phyloP scores from a whole-genome alignment of 2,888 invertebrate genomes.

The Cordilura impudica region DNA sequence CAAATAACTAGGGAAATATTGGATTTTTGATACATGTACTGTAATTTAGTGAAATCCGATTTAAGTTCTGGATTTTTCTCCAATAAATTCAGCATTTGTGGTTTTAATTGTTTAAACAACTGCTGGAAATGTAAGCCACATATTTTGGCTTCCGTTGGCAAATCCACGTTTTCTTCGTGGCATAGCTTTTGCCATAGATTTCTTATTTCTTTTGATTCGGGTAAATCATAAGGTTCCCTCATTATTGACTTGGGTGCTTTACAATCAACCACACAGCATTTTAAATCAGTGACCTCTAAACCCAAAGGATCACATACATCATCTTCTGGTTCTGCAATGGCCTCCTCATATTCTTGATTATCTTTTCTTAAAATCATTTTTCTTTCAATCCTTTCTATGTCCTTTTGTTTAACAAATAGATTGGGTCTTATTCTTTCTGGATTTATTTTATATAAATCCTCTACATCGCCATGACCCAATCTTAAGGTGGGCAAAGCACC shows the following conservation, averaged over 20 bases:
- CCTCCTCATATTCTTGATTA: slow-evolving; percentile 60
- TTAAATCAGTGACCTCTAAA: slow-evolving; percentile 30
- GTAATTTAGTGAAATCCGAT: slow-evolving; percentile 43
- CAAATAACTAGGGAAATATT: slow-evolving; percentile 54
- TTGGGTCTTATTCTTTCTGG: slow-evolving; percentile 61
- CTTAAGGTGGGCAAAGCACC: slow-evolving; percentile 72
- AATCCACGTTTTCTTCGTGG: slow-evolving; percentile 34
- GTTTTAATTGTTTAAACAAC: slow-evolving; percentile 43
- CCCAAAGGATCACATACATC: slow-evolving; percentile 30
- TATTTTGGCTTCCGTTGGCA: slow-evolving; percentile 48
- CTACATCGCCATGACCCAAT: slow-evolving; percentile 70
- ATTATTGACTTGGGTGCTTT: slow-evolving; percentile 61
- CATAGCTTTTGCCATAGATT: slow-evolving; percentile 55
- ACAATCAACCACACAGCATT: slow-evolving; percentile 54
- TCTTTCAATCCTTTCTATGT: slow-evolving; percentile 44
- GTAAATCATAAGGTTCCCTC: slow-evolving; percentile 62
- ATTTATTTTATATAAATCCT: slow-evolving; percentile 70
- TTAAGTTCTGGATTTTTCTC: slow-evolving; percentile 3
- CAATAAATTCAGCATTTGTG: slow-evolving; percentile 32
- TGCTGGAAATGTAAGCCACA: slow-evolving; percentile 65
- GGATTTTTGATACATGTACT: slow-evolving; percentile 57
- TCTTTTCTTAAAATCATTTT: slow-evolving; percentile 42
- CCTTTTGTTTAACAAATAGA: slow-evolving; percentile 58
- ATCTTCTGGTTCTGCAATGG: slow-evolving; percentile 1
- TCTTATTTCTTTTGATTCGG: slow-evolving; percentile 45